Evolutionary conservation across 2,797 vertebrate genomes (phyloP).

Genomic region (Hippopotamyrus pictus): DNA sequence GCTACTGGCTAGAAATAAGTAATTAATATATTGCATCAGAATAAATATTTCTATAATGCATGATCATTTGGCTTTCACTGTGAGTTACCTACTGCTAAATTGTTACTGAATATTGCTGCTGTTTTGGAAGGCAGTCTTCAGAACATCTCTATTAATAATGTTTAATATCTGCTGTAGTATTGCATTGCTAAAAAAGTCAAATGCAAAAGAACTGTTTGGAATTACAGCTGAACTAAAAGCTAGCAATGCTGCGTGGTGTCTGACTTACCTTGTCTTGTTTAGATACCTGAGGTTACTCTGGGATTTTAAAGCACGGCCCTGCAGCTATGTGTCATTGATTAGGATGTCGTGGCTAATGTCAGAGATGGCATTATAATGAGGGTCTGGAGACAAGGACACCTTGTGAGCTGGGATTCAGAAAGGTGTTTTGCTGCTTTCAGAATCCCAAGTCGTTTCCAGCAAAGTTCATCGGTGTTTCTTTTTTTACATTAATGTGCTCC

Average conservation of each 20-base stretch:
- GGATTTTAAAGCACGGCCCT: slow-evolving; percentile 21
- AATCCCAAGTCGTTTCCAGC: slow-evolving; percentile 1
- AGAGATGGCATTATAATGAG: slow-evolving; percentile 17
- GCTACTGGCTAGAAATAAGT: not conserved
- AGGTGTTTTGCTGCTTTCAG: not conserved
- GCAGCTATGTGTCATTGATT: slow-evolving; percentile 2
- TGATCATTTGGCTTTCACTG: not conserved
- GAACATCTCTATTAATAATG: not conserved
- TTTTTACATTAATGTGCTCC: not conserved
- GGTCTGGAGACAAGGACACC: slow-evolving; percentile 16
- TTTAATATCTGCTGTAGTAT: not conserved
- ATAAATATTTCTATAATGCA: not conserved
- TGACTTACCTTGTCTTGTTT: slow-evolving; percentile 16
- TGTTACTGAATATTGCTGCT: not conserved
- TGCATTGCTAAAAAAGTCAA: not conserved
- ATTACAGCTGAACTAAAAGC: not conserved
- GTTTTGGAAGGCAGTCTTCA: not conserved
- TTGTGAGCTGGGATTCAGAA: not conserved
- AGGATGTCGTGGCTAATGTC: slow-evolving; percentile 14
- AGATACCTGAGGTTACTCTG: not conserved
- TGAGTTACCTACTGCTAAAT: not conserved
- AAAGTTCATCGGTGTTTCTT: not conserved
- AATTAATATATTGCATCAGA: not conserved
- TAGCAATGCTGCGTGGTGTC: not conserved
- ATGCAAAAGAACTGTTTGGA: not conserved